Evolutionary conservation across 1,140 invertebrate genomes (phyloP).

Genomic region (Drosophila rufa): DNA sequence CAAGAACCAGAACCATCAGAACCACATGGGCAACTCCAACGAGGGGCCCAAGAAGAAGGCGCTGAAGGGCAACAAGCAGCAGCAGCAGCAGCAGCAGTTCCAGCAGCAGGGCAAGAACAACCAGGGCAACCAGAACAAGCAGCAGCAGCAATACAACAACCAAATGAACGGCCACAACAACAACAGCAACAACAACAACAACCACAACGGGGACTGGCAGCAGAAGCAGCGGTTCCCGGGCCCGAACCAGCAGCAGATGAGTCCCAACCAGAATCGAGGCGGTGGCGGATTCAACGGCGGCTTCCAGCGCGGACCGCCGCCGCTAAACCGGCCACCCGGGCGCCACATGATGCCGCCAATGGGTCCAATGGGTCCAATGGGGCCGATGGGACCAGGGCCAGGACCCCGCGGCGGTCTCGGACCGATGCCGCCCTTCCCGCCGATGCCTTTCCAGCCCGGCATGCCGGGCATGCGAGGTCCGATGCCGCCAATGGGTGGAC

Average conservation of each 20-base stretch:
- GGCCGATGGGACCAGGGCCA: conserved; percentile 46
- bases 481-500: conserved; percentile 59
- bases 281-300: conserved; percentile 39
- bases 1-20: conserved; percentile 6
- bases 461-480: conserved; percentile 54
- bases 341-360: conserved; percentile 58
- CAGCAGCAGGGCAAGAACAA: conserved; percentile 38
- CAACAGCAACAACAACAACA: neutral
- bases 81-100: conserved; percentile 37
- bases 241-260: conserved; percentile 4
- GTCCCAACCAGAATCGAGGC: conserved; percentile 50
- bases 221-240: conserved; percentile 45
- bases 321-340: conserved; percentile 23
- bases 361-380: conserved; percentile 49
- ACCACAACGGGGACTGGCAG: conserved; percentile 38
- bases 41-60: conserved; percentile 62
- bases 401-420: conserved; percentile 48
- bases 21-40: conserved; percentile 3
- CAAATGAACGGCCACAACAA: conserved; percentile 49
- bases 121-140: conserved; percentile 20
- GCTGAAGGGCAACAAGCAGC: conserved; percentile 49
- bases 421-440: conserved; percentile 44
- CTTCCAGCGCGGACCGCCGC: conserved; percentile 33
- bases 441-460: conserved; percentile 51
- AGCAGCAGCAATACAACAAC: conserved; percentile 32